These are phyloP conservation scores for Melanotaenia boesemani DNA, from an alignment of 2,797 vertebrate genomes.

Conservation along the genomic window DNA sequence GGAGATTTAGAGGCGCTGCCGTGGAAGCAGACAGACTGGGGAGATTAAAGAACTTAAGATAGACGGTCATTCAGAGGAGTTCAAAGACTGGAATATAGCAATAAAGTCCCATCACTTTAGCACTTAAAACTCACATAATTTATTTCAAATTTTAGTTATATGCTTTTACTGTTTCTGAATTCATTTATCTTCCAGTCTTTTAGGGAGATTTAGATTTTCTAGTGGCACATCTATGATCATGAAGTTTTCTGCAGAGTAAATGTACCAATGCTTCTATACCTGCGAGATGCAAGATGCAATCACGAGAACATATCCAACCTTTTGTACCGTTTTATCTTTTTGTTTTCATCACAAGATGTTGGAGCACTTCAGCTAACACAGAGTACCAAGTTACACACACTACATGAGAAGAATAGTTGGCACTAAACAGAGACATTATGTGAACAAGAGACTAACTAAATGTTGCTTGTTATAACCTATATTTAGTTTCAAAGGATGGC, in stretches of 20 bases:
- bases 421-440: conserved; percentile 26
- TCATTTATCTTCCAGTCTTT: background rate
- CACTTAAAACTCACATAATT: conserved; percentile 26
- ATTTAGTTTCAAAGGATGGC: conserved; percentile 75
- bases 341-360: conserved; percentile 32
- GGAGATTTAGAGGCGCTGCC: conserved; percentile 73
- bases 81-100: conserved; percentile 67
- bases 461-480: conserved; percentile 63
- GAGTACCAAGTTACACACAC: conserved; percentile 22
- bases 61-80: conserved; percentile 61
- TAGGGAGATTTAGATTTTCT: conserved; percentile 3
- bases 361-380: conserved; percentile 30
- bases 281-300: no score
- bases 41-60: conserved; percentile 78
- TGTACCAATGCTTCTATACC: background rate
- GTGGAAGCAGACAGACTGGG: conserved; percentile 63
- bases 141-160: background rate
- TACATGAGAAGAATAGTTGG: conserved; percentile 33
- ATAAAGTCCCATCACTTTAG: conserved; percentile 24
- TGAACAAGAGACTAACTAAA: conserved; percentile 36
- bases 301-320: background rate
- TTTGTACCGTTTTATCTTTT: conserved; percentile 17
- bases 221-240: background rate
- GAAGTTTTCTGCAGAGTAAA: background rate
- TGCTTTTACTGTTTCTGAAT: background rate